These are phyloP conservation scores for Xyrichtys novacula DNA, from an alignment of 2,797 vertebrate genomes.

Conservation along the genomic window DNA sequence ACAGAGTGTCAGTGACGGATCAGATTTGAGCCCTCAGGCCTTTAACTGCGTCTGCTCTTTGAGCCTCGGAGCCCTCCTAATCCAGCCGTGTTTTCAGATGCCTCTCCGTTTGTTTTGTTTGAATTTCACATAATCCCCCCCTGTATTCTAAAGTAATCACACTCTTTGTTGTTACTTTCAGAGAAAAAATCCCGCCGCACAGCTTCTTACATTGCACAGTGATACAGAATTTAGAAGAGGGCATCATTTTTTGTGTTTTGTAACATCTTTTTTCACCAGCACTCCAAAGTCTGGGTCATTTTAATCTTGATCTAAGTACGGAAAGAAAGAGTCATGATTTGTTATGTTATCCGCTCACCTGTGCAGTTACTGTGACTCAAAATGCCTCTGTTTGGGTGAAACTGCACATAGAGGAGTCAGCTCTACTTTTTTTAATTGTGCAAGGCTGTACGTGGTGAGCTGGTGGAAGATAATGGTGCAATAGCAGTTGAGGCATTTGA, in stretches of 20 bases:
- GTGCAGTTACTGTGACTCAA: slow-evolving; percentile 43
- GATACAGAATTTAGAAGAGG: background rate
- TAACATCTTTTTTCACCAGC: slow-evolving; percentile 13
- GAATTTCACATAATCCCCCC: slow-evolving; percentile 51
- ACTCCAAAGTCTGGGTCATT: slow-evolving; percentile 15
- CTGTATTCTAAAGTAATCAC: background rate
- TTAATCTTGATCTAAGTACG: slow-evolving; percentile 27
- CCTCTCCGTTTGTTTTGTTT: slow-evolving; percentile 55
- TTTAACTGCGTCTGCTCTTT: slow-evolving; percentile 27
- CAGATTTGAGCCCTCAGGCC: slow-evolving; percentile 10
- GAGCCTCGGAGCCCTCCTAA: slow-evolving; percentile 53
- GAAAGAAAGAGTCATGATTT: slow-evolving; percentile 38
- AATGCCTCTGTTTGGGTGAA: slow-evolving; percentile 50
- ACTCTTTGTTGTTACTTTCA: slow-evolving; percentile 24
- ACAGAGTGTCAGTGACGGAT: slow-evolving; percentile 3
- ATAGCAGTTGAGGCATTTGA: slow-evolving; percentile 1
- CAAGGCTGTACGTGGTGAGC: background rate
- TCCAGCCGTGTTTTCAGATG: slow-evolving; percentile 41
- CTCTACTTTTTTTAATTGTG: background rate
- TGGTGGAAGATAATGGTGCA: background rate
- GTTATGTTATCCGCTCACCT: slow-evolving; percentile 13
- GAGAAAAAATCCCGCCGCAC: background rate
- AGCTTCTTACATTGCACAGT: background rate
- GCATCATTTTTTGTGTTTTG: background rate
- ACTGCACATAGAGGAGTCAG: slow-evolving; percentile 2